Conservation (phyloP, 2,113 vertebrate species). For the Rhegmatorhina hoffmannsi region DNA sequence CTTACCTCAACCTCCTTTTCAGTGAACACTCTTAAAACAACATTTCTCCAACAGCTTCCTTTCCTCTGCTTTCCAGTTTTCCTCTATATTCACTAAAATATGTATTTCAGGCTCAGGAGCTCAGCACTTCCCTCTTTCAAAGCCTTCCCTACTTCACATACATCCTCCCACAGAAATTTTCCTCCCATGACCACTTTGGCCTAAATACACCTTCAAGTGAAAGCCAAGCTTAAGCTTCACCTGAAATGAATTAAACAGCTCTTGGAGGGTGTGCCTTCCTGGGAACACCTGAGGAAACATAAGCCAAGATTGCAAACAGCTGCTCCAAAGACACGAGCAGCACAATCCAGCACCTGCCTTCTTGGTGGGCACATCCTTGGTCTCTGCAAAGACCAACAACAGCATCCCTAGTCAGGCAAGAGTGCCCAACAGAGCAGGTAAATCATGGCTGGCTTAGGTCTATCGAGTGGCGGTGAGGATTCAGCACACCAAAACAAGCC, state of each 20-base stretch:
- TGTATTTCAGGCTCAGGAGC: background rate
- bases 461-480: fast-evolving
- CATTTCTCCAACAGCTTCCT: background rate
- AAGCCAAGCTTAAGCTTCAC: background rate
- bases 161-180: fast-evolving
- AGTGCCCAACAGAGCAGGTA: background rate
- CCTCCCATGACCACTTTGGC: background rate
- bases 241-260: background rate
- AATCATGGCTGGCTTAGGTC: background rate
- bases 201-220: background rate
- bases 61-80: background rate
- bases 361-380: background rate
- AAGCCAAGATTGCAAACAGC: background rate
- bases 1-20: background rate
- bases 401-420: background rate
- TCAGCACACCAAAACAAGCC: background rate
- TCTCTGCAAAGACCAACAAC: background rate
- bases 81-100: too few species aligned
- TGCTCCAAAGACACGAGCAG: background rate
- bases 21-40: fast-evolving
- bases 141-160: background rate
- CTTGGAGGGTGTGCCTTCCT: fast-evolving
- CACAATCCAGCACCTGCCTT: too few species aligned
- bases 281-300: background rate
- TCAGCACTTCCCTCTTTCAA: background rate